These are phyloP conservation scores for Larimichthys polyactis DNA, from an alignment of 2,113 vertebrate species.

Conservation along the genomic window DNA sequence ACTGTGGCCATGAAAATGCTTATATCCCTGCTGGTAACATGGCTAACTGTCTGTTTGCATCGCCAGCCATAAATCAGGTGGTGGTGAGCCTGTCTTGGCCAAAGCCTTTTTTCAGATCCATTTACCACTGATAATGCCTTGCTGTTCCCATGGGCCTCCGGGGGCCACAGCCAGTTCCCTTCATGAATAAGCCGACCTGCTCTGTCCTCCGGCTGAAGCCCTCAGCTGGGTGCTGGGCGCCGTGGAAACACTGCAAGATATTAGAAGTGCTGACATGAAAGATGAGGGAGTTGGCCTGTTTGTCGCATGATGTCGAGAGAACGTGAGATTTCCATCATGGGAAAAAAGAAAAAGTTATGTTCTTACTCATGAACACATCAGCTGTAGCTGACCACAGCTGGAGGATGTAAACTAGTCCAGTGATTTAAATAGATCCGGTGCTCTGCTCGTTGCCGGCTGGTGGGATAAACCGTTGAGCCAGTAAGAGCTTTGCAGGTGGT, in stretches of 20 bases:
- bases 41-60: conserved; percentile 69
- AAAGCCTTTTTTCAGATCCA: conserved; percentile 71
- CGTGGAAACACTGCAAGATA: neutral
- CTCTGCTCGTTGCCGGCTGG: neutral
- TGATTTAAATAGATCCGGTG: neutral
- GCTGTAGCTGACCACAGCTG: neutral
- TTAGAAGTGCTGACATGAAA: conserved; percentile 34
- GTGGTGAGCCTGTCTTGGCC: conserved; percentile 56
- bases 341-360: neutral
- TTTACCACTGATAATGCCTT: conserved; percentile 77
- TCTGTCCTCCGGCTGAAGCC: conserved; percentile 41
- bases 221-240: conserved; percentile 9
- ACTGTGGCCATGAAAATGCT: conserved; percentile 80
- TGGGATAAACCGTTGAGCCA: neutral
- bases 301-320: neutral
- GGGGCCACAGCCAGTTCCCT: conserved; percentile 49
- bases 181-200: conserved; percentile 74
- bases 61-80: conserved; percentile 70
- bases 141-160: conserved; percentile 49
- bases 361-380: neutral
- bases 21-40: conserved; percentile 67
- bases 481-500: neutral
- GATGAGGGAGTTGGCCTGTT: neutral
- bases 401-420: neutral
- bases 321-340: neutral